These are phyloP conservation scores for Euborellia annulipes DNA, from an alignment of 1,140 invertebrate genomes.

Conservation along the genomic window DNA sequence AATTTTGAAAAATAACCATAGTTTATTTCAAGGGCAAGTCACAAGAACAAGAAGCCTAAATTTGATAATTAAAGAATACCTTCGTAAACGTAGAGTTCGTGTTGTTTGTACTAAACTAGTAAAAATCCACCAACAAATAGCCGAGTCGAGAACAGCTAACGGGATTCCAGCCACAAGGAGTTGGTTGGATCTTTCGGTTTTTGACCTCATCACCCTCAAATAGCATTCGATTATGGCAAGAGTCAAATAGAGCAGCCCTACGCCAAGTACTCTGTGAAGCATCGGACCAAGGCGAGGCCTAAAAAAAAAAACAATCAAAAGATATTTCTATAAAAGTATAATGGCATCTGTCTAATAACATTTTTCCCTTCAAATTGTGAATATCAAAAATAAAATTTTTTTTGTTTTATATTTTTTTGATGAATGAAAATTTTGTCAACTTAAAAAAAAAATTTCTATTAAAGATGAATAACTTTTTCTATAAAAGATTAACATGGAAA, in stretches of 20 bases:
- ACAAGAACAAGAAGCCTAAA: too few species aligned
- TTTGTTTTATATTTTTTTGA: too few species aligned
- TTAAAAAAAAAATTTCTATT: too few species aligned
- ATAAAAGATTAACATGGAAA: background rate
- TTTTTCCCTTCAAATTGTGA: too few species aligned
- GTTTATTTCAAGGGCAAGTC: too few species aligned
- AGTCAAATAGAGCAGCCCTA: conserved; percentile 66
- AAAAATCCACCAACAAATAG: conserved; percentile 73
- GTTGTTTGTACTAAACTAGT: conserved; percentile 79
- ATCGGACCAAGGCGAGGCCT: conserved; percentile 73
- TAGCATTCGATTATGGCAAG: conserved; percentile 70
- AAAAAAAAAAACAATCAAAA: conserved; percentile 18
- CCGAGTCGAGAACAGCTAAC: conserved; percentile 50
- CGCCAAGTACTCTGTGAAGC: conserved; percentile 67
- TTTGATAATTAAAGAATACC: conserved; percentile 22
- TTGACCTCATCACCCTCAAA: conserved; percentile 52
- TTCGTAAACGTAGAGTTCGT: conserved; percentile 63
- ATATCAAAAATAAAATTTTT: too few species aligned
- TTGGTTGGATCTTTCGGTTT: conserved; percentile 45
- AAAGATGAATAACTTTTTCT: too few species aligned
- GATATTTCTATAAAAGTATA: too few species aligned
- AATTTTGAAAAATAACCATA: too few species aligned
- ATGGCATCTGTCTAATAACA: too few species aligned
- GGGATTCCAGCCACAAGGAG: conserved; percentile 56
- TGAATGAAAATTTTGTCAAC: too few species aligned